Evolutionary conservation across 2,888 invertebrate species (phyloP).

Genomic region (Bugula neritina): DNA sequence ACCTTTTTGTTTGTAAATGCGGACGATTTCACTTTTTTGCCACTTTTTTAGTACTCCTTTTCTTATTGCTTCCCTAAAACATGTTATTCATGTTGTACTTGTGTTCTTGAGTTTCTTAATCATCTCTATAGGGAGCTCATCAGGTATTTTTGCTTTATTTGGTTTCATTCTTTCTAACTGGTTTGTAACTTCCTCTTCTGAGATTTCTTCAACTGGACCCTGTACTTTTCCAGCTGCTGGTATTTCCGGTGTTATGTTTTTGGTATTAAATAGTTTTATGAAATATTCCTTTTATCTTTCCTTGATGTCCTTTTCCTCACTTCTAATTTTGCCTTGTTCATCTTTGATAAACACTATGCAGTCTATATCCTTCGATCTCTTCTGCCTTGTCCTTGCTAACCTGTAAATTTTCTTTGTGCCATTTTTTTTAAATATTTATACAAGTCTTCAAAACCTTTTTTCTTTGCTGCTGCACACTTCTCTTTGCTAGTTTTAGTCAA

Average conservation of each 20-base stretch:
- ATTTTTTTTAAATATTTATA: background rate
- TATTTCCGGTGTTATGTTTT: background rate
- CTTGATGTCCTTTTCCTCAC: background rate
- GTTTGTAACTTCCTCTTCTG: conserved; percentile 1
- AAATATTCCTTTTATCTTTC: background rate
- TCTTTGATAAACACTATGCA: background rate
- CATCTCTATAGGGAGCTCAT: conserved; percentile 17
- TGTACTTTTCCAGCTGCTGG: background rate
- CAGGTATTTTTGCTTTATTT: background rate
- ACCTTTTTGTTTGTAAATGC: too few relatives aligned
- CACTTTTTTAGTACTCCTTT: background rate
- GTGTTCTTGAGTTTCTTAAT: background rate
- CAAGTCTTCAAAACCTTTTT: background rate
- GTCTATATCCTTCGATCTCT: conserved; percentile 6
- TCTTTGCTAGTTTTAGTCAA: conserved; percentile 3
- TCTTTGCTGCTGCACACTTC: conserved; percentile 15
- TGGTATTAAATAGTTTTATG: background rate
- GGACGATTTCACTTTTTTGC: background rate
- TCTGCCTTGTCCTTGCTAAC: conserved; percentile 16
- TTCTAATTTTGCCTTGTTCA: background rate
- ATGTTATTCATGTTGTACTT: too few relatives aligned
- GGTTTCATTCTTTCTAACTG: conserved; percentile 5
- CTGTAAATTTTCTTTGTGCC: conserved; percentile 4
- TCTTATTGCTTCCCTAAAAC: background rate
- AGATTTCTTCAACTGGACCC: background rate